Conservation (phyloP, 2,113 vertebrate species). For the Carlito syrichta region DNA sequence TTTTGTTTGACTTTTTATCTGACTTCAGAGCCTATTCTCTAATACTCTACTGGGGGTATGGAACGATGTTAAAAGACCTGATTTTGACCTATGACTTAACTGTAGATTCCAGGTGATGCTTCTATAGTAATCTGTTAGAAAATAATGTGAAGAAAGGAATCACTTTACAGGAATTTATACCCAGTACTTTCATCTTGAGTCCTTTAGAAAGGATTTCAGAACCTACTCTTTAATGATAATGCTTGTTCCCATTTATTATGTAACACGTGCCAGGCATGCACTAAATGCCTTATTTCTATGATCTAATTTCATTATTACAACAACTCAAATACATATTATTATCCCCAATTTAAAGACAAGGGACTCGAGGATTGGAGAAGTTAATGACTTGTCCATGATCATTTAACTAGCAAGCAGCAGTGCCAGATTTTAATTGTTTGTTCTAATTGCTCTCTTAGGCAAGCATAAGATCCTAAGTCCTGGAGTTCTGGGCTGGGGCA, state of each 20-base stretch:
- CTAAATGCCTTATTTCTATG: background rate
- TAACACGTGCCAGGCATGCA: background rate
- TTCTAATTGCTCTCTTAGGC: background rate
- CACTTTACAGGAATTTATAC: background rate
- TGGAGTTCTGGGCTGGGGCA: background rate
- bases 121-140: background rate
- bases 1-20: constrained; percentile 16
- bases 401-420: background rate
- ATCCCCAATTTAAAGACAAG: background rate
- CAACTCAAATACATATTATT: background rate
- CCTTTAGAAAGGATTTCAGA: constrained; percentile 12
- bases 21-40: background rate
- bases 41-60: background rate
- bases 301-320: background rate
- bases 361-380: background rate
- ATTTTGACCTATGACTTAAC: background rate
- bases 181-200: background rate
- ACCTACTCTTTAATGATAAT: background rate
- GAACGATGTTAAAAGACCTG: background rate
- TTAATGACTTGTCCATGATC: background rate
- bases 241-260: background rate
- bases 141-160: background rate
- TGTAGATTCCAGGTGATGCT: background rate
- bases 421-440: background rate
- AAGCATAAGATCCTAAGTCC: background rate